Base-by-base conservation (phyloP, 2,888 invertebrate genomes). In the Drosophila cognata region DNA sequence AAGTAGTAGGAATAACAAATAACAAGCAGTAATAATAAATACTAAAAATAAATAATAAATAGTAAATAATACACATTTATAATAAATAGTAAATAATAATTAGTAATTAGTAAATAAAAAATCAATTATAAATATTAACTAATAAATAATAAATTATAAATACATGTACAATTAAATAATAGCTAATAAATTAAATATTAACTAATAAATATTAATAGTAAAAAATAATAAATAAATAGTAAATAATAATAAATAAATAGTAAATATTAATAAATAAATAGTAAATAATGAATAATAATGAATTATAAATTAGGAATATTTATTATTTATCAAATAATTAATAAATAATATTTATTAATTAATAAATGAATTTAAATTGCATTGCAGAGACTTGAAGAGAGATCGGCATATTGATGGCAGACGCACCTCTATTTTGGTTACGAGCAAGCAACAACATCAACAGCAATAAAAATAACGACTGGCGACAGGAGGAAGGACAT, bases 401-500 rank as follows among this genome's bases (percentile, higher is more conserved):
- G 35, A 55, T 67, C 74, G 77, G 74, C 52, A 80, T 81, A 81
- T 77, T 77, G 63, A 63, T 65, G 59, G 50, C 38, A 61, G 57
- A 52, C 29, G 46, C 48, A 59, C 29, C 41, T 29, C 43, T 63
- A 59, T 69, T 61, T 77, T 41, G 28, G 59, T 55, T 61, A 55
- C 51, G 16, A 53, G 31, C 53, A 50, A 72, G 52, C 41, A 52
- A 59, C 28, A 64, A 21, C 31, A 25, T 21, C 48, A 50, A 48
- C 25, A 55, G 33, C 11, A 51, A 63, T 11, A 58, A 41, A 21
- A 50, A 28, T 33, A 57, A 43, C 48, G 43, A 75, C 18, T 57
- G 48, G 53, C 51, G 55, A 48, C 36, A n/a, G 61, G 36, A 48
- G 50, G 16, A 18, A 60, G 43, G 48, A 51, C 11, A 57, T 16